Evolutionary conservation across 2,113 vertebrate species (phyloP).

Genomic region (Ia io): DNA sequence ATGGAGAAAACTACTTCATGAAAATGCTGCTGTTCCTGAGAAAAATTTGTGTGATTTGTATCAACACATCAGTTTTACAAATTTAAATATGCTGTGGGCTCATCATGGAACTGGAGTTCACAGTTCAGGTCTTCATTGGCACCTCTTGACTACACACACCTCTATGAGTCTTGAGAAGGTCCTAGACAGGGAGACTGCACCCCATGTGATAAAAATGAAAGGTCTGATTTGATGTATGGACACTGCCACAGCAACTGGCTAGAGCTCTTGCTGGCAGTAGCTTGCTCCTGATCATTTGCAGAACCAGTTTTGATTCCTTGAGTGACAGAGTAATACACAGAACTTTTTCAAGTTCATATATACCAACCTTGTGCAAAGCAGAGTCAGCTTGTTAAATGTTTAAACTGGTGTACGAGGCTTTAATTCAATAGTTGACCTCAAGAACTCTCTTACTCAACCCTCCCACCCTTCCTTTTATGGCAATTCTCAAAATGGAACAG

Average conservation of each 20-base stretch:
- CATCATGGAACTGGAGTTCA: neutral
- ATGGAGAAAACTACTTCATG: neutral
- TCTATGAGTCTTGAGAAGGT: neutral
- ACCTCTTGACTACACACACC: neutral
- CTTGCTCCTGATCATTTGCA: neutral
- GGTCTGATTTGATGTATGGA: neutral
- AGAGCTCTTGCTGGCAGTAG: neutral
- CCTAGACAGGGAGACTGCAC: neutral
- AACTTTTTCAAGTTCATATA: neutral
- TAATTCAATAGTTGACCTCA: neutral
- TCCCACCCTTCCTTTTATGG: neutral
- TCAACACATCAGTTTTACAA: neutral
- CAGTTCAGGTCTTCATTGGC: neutral
- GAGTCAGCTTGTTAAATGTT: neutral
- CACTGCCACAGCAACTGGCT: neutral
- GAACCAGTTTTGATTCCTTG: neutral
- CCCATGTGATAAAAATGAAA: neutral
- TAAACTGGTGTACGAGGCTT: neutral
- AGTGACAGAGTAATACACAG: neutral
- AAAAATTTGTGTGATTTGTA: neutral
- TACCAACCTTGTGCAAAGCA: neutral
- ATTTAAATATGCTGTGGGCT: neutral
- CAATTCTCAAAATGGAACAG: neutral
- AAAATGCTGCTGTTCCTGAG: constrained; percentile 5
- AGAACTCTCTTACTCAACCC: neutral